phyloP scores from a whole-genome alignment of 2,113 vertebrate species.

The Gallinago media region DNA sequence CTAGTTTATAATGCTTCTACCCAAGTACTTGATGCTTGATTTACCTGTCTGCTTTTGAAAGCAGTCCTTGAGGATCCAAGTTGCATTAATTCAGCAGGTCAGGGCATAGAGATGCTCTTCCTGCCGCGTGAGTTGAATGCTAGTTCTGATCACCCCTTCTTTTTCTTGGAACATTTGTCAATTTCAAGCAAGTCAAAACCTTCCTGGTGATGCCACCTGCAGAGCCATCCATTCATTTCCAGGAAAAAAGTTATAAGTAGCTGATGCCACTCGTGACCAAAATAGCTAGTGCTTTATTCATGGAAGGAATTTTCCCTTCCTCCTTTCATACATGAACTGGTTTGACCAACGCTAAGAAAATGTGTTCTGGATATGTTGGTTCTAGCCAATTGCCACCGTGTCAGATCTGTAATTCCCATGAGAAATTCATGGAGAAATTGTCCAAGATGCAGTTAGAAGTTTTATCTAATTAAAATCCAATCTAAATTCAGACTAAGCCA shows the following conservation, averaged over 20 bases:
- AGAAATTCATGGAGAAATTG: not conserved
- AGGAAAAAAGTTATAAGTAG: not conserved
- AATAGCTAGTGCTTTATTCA: conserved; percentile 29
- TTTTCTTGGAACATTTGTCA: not conserved
- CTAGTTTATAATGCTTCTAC: not conserved
- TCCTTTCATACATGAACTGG: not conserved
- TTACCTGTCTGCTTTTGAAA: not conserved
- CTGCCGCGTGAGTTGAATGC: not conserved
- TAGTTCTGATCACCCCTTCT: not conserved
- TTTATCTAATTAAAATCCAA: not conserved
- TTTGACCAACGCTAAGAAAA: not conserved
- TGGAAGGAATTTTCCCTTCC: conserved; percentile 8
- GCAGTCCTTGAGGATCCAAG: not conserved
- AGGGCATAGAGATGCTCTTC: not conserved
- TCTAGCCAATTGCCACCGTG: not conserved
- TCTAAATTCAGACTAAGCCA: not conserved
- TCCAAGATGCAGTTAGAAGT: not conserved
- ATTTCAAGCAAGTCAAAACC: not conserved
- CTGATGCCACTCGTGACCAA: not conserved
- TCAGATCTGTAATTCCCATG: not conserved
- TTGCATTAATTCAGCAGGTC: not conserved
- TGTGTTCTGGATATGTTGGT: not conserved
- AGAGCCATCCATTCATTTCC: not conserved
- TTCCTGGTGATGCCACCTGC: not conserved
- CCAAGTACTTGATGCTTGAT: not conserved